Percentiles rank a stretch among this genome's conserved stretches.
Conservation (phyloP, 1,140 invertebrate species). For the Megalopta genalis region DNA sequence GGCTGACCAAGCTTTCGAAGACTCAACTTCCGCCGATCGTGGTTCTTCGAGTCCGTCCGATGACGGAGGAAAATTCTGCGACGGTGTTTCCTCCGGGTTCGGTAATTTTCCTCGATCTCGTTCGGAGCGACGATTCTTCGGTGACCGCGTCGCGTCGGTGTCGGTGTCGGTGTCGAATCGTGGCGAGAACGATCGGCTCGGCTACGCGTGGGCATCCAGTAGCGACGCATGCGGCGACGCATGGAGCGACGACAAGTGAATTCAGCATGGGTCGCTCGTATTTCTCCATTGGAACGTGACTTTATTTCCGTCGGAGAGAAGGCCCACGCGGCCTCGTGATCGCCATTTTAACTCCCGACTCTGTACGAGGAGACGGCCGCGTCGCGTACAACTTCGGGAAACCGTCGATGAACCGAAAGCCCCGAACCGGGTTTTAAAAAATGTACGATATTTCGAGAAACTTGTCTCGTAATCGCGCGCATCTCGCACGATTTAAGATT, state of each 20-base stretch:
- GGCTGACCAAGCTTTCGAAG: too few species aligned
- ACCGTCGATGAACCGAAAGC: too few species aligned
- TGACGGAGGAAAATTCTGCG: too few species aligned
- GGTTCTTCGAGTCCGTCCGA: too few species aligned
- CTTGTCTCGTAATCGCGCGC: too few species aligned
- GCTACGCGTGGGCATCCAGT: constrained; percentile 34
- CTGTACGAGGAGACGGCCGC: not conserved
- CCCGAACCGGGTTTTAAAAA: too few species aligned
- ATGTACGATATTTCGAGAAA: too few species aligned
- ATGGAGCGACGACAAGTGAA: constrained; percentile 19
- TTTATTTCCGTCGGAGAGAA: constrained; percentile 28
- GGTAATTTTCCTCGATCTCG: not conserved
- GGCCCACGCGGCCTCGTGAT: constrained; percentile 20
- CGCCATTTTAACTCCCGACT: constrained; percentile 5
- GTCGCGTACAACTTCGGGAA: too few species aligned
- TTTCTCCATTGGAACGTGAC: constrained; percentile 37
- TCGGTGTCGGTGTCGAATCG: not conserved
- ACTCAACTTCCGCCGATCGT: too few species aligned
- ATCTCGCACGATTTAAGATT: too few species aligned
- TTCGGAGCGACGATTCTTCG: not conserved
- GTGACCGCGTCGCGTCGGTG: not conserved
- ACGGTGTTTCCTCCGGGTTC: too few species aligned
- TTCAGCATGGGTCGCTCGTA: constrained; percentile 32
- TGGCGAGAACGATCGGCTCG: constrained; percentile 10
- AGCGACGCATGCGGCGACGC: not conserved